Evolutionary conservation across 2,797 vertebrate species (phyloP).

Genomic region (Hypotaenidia philippensis): DNA sequence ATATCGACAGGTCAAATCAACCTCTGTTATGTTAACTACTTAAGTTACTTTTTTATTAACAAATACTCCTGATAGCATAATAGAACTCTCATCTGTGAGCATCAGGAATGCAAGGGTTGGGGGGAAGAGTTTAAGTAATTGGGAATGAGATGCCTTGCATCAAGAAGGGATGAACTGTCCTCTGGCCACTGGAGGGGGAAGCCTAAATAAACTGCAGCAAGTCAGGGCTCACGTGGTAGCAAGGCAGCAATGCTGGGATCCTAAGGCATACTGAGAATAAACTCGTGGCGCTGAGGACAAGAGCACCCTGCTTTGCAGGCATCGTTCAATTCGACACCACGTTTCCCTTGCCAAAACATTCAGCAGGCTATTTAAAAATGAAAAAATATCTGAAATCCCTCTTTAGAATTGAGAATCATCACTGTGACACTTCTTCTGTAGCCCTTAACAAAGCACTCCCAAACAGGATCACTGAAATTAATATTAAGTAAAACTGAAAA

Average conservation of each 20-base stretch:
- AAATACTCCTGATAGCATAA: slow-evolving; percentile 47
- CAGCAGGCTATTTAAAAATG: not conserved
- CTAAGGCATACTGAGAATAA: not conserved
- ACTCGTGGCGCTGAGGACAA: not conserved
- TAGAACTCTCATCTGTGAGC: slow-evolving; percentile 28
- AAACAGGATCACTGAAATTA: not conserved
- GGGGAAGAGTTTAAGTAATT: not conserved
- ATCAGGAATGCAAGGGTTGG: slow-evolving; percentile 34
- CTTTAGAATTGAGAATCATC: not conserved
- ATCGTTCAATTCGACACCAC: not conserved
- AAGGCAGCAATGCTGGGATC: not conserved
- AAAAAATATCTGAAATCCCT: slow-evolving; percentile 1
- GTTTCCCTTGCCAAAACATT: not conserved
- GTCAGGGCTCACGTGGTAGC: not conserved
- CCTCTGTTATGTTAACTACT: slow-evolving; percentile 72
- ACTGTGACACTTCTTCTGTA: not conserved
- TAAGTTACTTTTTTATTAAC: slow-evolving; percentile 72
- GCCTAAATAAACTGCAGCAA: not conserved
- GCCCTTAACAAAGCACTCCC: not conserved
- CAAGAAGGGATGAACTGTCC: not conserved
- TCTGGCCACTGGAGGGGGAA: not conserved
- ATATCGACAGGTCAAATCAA: slow-evolving; percentile 66
- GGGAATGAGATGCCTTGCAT: not conserved
- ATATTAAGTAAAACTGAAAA: not conserved
- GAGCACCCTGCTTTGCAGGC: not conserved